Base-by-base conservation (phyloP, 2,797 vertebrate genomes). In the Nannoperca obscura region DNA sequence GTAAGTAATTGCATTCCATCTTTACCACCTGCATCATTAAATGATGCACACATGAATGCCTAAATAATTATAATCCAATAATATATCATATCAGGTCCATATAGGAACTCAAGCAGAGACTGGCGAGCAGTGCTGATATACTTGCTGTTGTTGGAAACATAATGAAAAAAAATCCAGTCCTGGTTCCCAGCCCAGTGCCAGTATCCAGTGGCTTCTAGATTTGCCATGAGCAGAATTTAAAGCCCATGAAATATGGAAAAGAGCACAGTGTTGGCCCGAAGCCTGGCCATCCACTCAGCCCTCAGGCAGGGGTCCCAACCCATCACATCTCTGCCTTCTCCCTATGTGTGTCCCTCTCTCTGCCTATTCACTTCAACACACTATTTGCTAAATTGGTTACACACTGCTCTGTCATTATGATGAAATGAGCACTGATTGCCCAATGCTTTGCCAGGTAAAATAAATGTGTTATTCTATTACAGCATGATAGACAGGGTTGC, bases 381-480 rank as follows among this genome's bases (percentile, higher is more conserved):
- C 52, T 84, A 76, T 80, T 84, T 84, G 20, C 74, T 84, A 80
- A 88, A 91, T 91, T 89, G 84, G 82, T 80, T 87, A 88, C 85
- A 86, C 84, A 88, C 82, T 78, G 77, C 78, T 76, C 83, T 83
- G 82, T 89, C 73, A 70, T 88, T 87, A 84, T 88, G 83, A 91
- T 91, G 81, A 89, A 91, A 89, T 85, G 75, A 91, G 74, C 75
- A 79, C 76, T 84, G 82, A 92, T 91, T 89, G 87, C 81, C 64
- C 70, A 40, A 15, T 32, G 59, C 86, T 86, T 89, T 91, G 83
- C 89, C 91, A 93, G 89, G 88, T 93, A 90, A 91, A 94, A 94
- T 92, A 91, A 82, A 94, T 92, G 27, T 93, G 92, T 92, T 83
- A 86, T 92, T 91, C 88, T 82, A 85, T 90, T 89, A 82, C 70